Evolutionary conservation across 2,888 invertebrate species (phyloP).

Genomic region (Aspidiotus destructor): DNA sequence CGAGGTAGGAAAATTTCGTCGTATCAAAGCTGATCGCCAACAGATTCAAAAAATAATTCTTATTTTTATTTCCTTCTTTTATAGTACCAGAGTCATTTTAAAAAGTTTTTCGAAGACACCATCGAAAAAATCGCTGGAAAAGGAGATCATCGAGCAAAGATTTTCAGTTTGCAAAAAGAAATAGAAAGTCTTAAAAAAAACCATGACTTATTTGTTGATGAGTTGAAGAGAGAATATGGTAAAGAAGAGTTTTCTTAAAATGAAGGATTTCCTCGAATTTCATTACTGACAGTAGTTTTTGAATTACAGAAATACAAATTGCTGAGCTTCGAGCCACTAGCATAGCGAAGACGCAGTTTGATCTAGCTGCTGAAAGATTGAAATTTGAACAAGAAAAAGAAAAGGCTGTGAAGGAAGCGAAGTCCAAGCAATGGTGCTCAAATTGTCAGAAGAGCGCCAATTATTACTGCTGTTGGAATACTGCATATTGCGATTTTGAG

Average conservation of each 20-base stretch:
- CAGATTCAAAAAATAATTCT: too few relatives aligned
- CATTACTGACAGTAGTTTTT: neutral
- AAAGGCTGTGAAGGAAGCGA: constrained; percentile 63
- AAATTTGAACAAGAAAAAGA: constrained; percentile 60
- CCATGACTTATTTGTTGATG: constrained; percentile 62
- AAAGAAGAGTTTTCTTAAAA: constrained; percentile 3
- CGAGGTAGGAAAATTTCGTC: too few relatives aligned
- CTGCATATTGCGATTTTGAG: constrained; percentile 80
- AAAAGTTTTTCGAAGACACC: constrained; percentile 58
- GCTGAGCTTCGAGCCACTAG: constrained; percentile 59
- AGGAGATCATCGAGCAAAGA: constrained; percentile 49
- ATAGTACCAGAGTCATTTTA: constrained; percentile 44
- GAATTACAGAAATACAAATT: constrained; percentile 52
- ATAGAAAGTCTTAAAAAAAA: constrained; percentile 60
- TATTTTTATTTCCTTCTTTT: neutral
- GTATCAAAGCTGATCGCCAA: too few relatives aligned
- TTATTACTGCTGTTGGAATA: constrained; percentile 95
- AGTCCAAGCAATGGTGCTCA: constrained; percentile 87
- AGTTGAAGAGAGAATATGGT: constrained; percentile 64
- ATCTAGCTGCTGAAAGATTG: constrained; percentile 55
- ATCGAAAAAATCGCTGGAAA: constrained; percentile 53
- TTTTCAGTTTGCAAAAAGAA: constrained; percentile 54
- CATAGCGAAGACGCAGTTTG: constrained; percentile 59
- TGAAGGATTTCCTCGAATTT: neutral
- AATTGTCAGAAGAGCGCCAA: constrained; percentile 78